These are phyloP conservation scores for Cygnus atratus DNA, from an alignment of 2,113 vertebrate species.

Conservation along the genomic window DNA sequence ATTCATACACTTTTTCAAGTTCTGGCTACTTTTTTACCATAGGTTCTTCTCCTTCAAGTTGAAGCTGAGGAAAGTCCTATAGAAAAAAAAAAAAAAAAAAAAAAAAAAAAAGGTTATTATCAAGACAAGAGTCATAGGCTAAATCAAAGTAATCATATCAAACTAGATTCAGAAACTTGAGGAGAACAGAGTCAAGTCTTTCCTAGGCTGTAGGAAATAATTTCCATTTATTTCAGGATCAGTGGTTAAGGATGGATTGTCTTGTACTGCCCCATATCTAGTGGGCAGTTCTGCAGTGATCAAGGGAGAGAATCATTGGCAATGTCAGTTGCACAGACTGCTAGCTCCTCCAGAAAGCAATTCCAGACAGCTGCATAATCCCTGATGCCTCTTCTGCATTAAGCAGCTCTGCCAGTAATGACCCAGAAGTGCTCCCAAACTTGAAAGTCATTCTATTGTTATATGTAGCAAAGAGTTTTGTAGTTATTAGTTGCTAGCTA, in stretches of 20 bases:
- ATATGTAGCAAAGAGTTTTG: neutral
- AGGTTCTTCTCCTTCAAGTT: neutral
- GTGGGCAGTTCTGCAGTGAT: neutral
- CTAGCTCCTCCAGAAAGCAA: neutral
- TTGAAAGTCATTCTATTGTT: neutral
- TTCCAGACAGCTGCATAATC: neutral
- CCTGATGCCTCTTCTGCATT: neutral
- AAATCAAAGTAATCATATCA: neutral
- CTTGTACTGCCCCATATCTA: neutral
- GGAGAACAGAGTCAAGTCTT: neutral
- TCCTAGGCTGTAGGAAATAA: neutral
- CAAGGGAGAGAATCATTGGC: neutral
- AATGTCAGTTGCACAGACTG: neutral
- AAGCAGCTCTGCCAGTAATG: neutral
- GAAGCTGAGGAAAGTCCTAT: neutral
- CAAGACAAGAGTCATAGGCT: neutral
- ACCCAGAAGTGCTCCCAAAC: neutral
- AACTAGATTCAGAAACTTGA: neutral
- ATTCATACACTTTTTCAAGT: neutral
- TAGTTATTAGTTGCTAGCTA: neutral
- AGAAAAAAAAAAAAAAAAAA: neutral
- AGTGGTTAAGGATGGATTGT: neutral
- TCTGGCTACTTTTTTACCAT: neutral
- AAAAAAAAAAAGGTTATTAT: neutral
- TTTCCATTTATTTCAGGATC: neutral